Percentiles rank a stretch among this genome's conserved stretches.
These are phyloP conservation scores for Trachelus troglodyta DNA, from an alignment of 2,888 invertebrate species.

Conservation along the genomic window DNA sequence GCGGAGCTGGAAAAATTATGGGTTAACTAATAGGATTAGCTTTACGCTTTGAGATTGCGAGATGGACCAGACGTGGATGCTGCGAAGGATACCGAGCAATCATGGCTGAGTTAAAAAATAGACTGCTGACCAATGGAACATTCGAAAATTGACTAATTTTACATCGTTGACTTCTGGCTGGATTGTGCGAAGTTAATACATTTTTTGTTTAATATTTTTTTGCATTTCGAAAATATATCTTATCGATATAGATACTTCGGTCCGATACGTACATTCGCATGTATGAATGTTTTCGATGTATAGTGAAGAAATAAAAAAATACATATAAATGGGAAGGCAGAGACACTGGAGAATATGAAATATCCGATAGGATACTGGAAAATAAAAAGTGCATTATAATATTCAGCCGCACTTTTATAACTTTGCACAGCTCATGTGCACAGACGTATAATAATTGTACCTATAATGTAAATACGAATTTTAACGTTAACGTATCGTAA, in stretches of 20 bases:
- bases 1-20: not conserved
- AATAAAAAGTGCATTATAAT: not conserved
- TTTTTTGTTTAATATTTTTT: not conserved
- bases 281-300: not conserved
- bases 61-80: not conserved
- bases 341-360: not conserved
- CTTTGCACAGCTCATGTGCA: not conserved
- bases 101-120: not conserved
- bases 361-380: not conserved
- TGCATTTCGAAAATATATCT: not conserved
- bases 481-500: not conserved
- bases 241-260: not conserved
- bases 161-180: not conserved
- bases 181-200: not conserved
- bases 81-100: not conserved
- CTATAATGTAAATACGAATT: no score
- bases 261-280: not conserved
- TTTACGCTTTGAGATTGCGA: not conserved
- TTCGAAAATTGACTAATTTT: not conserved
- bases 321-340: not conserved
- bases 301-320: not conserved
- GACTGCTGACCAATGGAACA: not conserved
- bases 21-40: slow-evolving; percentile 1
- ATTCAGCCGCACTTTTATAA: not conserved
- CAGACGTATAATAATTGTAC: not conserved